Base-by-base conservation (phyloP, 2,113 vertebrate genomes). In the Microtus montanus region DNA sequence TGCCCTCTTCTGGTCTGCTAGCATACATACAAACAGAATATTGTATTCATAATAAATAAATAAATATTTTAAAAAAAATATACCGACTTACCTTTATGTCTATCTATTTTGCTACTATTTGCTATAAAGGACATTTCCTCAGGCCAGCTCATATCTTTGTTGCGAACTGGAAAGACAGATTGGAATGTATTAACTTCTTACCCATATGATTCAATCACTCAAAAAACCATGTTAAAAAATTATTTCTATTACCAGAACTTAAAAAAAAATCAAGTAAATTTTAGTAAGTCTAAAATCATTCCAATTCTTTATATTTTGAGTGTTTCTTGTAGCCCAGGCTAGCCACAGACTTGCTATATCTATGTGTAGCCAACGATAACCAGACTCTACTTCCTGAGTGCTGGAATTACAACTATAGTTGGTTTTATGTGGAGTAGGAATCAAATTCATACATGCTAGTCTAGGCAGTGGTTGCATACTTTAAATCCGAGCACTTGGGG, bases 81-180 rank as follows among this genome's bases (percentile, higher is more conserved):
- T 14, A 78, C 15, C 87, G 15, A 96, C 98, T 98, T 97, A 99
- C 99, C 99, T 98, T 99, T 99, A 97, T 99, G 99, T 96, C 99
- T 98, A 97, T 99, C 99, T 98, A 99, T 99, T 98, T 99, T 99
- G 97, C 99, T 99, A 98, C 99, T 99, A 98, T 99, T 99, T 92
- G 99, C 99, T 97, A 99, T 99, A 97, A 99, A 99, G 44, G 99
- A 99, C 99, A 99, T 99, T 96, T 99, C 99, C 93, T 99, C 99
- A 15, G 99, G 99, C 99, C 99, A 99, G 98, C 99, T 99, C 99
- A 99, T 99, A 98, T 99, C 99, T 99, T 99, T 99, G 98, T 99
- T 99, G 71, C 99, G 99, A 98, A 99, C 99, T 99, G 87, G 70
- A 98, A 97, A 98, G 61, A 97, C 87, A 98, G 2, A 33, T 7